phyloP scores from a whole-genome alignment of 2,888 invertebrate species.

The Ecliptopera silaceata region DNA sequence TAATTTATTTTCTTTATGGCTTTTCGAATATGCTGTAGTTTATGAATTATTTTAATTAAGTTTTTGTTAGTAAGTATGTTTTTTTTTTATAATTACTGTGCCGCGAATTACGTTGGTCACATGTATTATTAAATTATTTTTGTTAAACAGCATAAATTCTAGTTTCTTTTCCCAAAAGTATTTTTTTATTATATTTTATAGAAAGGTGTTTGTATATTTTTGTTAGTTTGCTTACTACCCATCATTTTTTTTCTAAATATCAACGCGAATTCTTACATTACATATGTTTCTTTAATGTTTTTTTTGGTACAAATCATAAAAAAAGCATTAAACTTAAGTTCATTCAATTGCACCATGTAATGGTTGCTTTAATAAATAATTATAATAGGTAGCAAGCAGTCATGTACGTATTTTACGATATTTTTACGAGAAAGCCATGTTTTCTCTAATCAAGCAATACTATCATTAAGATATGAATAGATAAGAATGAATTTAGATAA shows the following conservation, averaged over 20 bases:
- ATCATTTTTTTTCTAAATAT: not conserved
- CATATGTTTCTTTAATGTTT: slow-evolving; percentile 5
- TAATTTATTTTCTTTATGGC: not conserved
- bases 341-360: slow-evolving; percentile 62
- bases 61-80: no score
- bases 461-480: slow-evolving; percentile 68
- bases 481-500: slow-evolving; percentile 69
- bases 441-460: slow-evolving; percentile 81
- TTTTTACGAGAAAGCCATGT: slow-evolving; percentile 68
- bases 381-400: slow-evolving; percentile 21
- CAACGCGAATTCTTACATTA: not conserved
- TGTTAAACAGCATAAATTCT: not conserved
- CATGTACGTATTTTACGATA: slow-evolving; percentile 61
- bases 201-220: slow-evolving; percentile 4
- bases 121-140: no score
- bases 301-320: slow-evolving; percentile 2
- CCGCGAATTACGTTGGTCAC: no score
- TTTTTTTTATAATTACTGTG: no score
- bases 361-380: slow-evolving; percentile 62
- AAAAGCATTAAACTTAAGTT: slow-evolving; percentile 32
- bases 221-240: not conserved
- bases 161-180: not conserved
- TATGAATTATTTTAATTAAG: no score
- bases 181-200: no score
- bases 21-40: not conserved